Percentiles rank a stretch among this genome's conserved stretches.
Conservation (phyloP, 2,113 vertebrate species). For the Hydrochoerus hydrochaeris region DNA sequence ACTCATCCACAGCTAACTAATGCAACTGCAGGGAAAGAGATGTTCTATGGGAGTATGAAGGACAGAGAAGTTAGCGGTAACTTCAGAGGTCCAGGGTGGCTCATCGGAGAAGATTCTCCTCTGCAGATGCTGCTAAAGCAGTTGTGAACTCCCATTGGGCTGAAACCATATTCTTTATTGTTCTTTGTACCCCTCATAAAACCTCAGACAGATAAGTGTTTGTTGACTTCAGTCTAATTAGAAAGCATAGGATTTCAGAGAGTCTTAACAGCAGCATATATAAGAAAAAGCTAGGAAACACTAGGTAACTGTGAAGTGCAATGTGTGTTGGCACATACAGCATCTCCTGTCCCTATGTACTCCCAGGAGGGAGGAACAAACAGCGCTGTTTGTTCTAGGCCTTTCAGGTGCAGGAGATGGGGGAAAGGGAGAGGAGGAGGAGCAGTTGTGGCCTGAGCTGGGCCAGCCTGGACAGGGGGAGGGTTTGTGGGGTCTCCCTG, state of each 20-base stretch:
- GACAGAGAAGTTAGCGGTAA: background rate
- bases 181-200: slow-evolving; percentile 65
- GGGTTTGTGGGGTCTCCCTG: background rate
- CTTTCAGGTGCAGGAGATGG: slow-evolving; percentile 64
- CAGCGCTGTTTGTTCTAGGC: slow-evolving; percentile 72
- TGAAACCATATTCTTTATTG: background rate
- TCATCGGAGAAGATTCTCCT: background rate
- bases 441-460: slow-evolving; percentile 35
- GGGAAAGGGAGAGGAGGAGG: slow-evolving; percentile 13
- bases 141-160: background rate
- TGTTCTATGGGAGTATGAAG: background rate
- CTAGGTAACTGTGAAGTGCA: background rate
- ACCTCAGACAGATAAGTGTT: slow-evolving; percentile 65
- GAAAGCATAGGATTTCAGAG: slow-evolving; percentile 64
- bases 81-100: background rate
- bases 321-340: background rate
- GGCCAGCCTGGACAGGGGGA: background rate
- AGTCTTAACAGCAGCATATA: slow-evolving; percentile 61
- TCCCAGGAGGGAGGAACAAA: slow-evolving; percentile 65
- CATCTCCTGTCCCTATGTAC: background rate
- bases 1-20: background rate
- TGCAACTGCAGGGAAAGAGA: background rate
- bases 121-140: background rate
- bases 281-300: slow-evolving; percentile 57
- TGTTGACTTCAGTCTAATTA: slow-evolving; percentile 72